phyloP scores from a whole-genome alignment of 2,797 vertebrate genomes.

The Lagodon rhomboides region DNA sequence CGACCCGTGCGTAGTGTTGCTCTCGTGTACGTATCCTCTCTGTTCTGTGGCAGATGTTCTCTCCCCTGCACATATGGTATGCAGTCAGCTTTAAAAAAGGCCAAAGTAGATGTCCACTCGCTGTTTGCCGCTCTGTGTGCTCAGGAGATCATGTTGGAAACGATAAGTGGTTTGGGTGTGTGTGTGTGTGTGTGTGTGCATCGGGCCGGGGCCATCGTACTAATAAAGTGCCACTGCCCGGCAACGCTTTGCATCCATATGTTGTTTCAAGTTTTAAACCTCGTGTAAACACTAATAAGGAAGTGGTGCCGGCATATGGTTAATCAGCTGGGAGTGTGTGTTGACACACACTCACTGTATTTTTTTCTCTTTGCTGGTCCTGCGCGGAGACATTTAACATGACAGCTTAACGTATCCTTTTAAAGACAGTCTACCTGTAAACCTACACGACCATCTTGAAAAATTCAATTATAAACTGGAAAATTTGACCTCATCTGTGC shows the following conservation, averaged over 20 bases:
- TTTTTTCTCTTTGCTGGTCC: background rate
- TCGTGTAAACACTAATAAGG: background rate
- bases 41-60: slow-evolving; percentile 66
- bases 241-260: slow-evolving; percentile 22
- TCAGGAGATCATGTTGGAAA: slow-evolving; percentile 1
- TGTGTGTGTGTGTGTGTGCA: slow-evolving; percentile 1
- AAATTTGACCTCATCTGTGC: background rate
- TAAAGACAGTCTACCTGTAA: background rate
- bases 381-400: background rate
- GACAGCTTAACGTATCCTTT: background rate
- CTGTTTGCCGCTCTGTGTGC: background rate
- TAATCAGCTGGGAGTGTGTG: background rate
- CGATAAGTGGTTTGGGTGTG: background rate
- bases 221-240: no score
- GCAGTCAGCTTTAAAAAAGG: slow-evolving; percentile 40
- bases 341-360: background rate
- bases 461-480: background rate
- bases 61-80: slow-evolving; percentile 45
- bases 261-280: background rate
- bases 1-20: slow-evolving; percentile 35
- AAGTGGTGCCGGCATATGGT: background rate
- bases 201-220: background rate
- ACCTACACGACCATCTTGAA: background rate
- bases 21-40: slow-evolving; percentile 19
- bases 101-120: slow-evolving; percentile 26